phyloP scores from a whole-genome alignment of 1,140 invertebrate genomes.

The Pomacea maculata region DNA sequence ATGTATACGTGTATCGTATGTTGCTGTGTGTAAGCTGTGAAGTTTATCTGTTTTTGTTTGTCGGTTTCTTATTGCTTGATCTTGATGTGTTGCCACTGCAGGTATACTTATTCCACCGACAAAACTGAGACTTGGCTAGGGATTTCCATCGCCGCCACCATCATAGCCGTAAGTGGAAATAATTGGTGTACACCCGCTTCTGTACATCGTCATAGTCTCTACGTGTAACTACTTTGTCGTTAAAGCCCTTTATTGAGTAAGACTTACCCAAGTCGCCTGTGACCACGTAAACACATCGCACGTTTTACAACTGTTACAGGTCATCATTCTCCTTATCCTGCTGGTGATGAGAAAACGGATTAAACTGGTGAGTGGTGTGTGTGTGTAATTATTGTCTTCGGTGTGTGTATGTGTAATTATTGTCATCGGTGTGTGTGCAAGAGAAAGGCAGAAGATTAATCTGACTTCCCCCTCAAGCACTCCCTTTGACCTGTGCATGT shows the following conservation, averaged over 20 bases:
- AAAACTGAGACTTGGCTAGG: conserved; percentile 10
- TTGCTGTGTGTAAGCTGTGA: too few species aligned
- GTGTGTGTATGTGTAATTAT: background rate
- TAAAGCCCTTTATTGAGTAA: too few species aligned
- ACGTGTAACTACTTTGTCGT: background rate
- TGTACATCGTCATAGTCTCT: background rate
- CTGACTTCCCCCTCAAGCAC: too few species aligned
- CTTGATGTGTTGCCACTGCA: background rate
- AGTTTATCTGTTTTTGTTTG: too few species aligned
- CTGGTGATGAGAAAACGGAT: conserved; percentile 82
- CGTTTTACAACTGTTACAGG: conserved; percentile 66
- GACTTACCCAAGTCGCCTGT: too few species aligned
- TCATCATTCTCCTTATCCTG: conserved; percentile 81
- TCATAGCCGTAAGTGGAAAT: conserved; percentile 4
- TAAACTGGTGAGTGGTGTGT: conserved; percentile 67
- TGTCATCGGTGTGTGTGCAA: too few species aligned
- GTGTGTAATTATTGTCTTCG: background rate
- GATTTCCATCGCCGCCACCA: conserved; percentile 9
- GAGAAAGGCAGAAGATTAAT: too few species aligned
- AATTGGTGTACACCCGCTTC: background rate
- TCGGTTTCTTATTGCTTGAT: too few species aligned
- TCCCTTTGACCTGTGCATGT: background rate
- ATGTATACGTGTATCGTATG: too few species aligned
- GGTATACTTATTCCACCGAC: conserved; percentile 15
- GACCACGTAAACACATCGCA: too few species aligned